A percentile compares a stretch with the other conserved stretches of the same genome.
Evolutionary conservation across 2,888 invertebrate species (phyloP).

Genomic region (Sinhomidia bicolor): DNA sequence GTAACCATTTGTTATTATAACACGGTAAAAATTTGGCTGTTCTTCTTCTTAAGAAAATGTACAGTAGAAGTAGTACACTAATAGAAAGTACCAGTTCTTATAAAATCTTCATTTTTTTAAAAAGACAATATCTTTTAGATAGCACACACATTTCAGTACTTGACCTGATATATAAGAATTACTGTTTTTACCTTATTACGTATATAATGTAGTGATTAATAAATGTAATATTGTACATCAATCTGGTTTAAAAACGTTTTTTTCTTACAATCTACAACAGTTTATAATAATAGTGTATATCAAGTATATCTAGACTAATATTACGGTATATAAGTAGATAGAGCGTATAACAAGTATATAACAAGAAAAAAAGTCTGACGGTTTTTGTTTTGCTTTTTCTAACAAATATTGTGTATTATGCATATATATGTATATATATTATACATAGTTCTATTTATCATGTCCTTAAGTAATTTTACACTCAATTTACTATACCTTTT

Average conservation of each 20-base stretch:
- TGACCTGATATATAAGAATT: slow-evolving; percentile 56
- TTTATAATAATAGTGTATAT: slow-evolving; percentile 15
- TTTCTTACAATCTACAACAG: slow-evolving; percentile 43
- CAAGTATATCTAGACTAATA: slow-evolving; percentile 15
- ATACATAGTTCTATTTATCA: neutral
- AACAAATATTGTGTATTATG: neutral
- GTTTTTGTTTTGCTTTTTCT: slow-evolving; percentile 62
- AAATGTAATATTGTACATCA: slow-evolving; percentile 70
- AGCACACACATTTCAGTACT: slow-evolving; percentile 61
- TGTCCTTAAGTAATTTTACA: neutral
- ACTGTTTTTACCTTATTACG: slow-evolving; percentile 61
- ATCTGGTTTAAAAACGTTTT: slow-evolving; percentile 69
- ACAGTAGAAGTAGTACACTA: slow-evolving; percentile 24
- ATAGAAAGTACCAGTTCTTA: slow-evolving; percentile 63
- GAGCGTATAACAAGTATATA: slow-evolving; percentile 74
- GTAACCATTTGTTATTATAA: slow-evolving; percentile 12
- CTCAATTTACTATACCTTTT: slow-evolving; percentile 40
- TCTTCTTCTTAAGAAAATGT: neutral
- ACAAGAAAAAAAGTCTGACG: slow-evolving; percentile 72
- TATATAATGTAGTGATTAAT: slow-evolving; percentile 55
- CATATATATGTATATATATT: slow-evolving; percentile 33
- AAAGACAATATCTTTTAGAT: slow-evolving; percentile 55
- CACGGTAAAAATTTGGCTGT: slow-evolving; percentile 52
- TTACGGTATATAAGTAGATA: slow-evolving; percentile 70
- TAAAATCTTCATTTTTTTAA: slow-evolving; percentile 12